These are phyloP conservation scores for Heptranchias perlo DNA, from an alignment of 2,113 vertebrate species.

Conservation along the genomic window DNA sequence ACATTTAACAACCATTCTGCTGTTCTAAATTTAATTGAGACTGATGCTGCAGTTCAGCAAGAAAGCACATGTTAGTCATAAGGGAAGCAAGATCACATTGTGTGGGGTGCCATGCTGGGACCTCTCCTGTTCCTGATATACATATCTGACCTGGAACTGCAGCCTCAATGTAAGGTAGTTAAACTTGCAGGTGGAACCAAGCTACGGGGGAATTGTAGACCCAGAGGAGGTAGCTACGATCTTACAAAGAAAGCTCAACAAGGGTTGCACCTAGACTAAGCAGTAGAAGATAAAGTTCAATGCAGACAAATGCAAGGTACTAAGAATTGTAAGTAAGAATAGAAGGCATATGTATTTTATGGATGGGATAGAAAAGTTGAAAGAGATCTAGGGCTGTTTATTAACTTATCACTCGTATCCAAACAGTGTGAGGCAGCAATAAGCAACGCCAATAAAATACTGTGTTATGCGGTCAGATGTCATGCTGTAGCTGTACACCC, in stretches of 20 bases:
- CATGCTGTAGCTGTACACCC: no score
- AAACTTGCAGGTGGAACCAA: no score
- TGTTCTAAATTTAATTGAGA: background rate
- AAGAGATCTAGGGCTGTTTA: background rate
- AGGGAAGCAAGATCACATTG: background rate
- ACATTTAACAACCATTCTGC: background rate
- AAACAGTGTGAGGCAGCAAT: no score
- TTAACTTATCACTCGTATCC: background rate
- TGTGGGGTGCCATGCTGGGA: background rate
- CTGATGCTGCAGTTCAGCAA: background rate
- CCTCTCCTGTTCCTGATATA: background rate
- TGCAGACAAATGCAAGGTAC: background rate
- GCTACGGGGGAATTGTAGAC: background rate
- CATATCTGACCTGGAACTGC: background rate
- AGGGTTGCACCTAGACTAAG: background rate
- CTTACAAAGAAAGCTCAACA: background rate
- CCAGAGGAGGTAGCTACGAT: background rate
- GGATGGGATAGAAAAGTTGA: background rate
- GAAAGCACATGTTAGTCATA: background rate
- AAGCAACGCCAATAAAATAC: no score
- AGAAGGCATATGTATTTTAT: background rate
- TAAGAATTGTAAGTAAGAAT: background rate
- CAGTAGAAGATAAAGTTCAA: background rate
- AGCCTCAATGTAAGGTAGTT: background rate
- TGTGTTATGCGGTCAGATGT: no score